phyloP scores from a whole-genome alignment of 2,888 invertebrate genomes.

The Athalia rosae region DNA sequence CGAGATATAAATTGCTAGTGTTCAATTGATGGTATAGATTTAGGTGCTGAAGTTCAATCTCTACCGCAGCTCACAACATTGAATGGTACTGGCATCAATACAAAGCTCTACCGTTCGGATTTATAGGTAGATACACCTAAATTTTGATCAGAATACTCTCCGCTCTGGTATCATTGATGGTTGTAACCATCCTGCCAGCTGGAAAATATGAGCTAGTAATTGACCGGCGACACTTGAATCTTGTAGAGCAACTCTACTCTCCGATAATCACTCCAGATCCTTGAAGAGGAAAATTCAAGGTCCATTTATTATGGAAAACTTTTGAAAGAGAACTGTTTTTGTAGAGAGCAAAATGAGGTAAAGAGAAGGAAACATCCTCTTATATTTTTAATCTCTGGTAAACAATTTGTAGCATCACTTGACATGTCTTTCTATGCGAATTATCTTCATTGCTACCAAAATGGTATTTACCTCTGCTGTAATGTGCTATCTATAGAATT shows the following conservation, averaged over 20 bases:
- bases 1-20: not conserved
- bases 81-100: not conserved
- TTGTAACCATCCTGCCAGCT: not conserved
- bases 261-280: too few species aligned
- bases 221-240: too few species aligned
- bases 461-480: not conserved
- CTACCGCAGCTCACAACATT: conserved; percentile 1
- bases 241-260: too few species aligned
- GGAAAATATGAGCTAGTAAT: too few species aligned
- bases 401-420: not conserved
- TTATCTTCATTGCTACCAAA: not conserved
- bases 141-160: not conserved
- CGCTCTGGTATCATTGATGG: not conserved
- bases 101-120: not conserved
- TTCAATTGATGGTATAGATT: conserved; percentile 7
- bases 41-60: conserved; percentile 3
- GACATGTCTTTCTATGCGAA: not conserved
- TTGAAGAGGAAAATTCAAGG: too few species aligned
- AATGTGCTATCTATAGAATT: not conserved
- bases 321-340: too few species aligned
- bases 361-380: too few species aligned
- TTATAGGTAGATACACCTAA: not conserved
- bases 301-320: too few species aligned
- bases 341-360: too few species aligned
- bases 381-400: too few species aligned